Base-by-base conservation (phyloP, 2,888 invertebrate species). In the Acleris laterana region DNA sequence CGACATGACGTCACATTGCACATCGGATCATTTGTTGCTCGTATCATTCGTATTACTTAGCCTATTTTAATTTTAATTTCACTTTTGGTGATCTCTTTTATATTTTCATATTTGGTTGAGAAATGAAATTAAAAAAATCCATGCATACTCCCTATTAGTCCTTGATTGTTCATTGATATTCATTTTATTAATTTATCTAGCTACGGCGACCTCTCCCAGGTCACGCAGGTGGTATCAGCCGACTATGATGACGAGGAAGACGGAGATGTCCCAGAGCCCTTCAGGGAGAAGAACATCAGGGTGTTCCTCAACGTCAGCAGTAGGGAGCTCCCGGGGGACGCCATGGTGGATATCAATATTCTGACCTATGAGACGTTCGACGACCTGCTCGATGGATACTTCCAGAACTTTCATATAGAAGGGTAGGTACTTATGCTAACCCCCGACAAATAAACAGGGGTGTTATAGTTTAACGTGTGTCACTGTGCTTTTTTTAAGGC, bases 281-380 rank as follows among this genome's bases (percentile, higher is more conserved):
- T 96, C 84, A 92, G 94, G 83, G 95, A 95, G 80, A 92, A 96
- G 72, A 94, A 94, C 69, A 87, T 93, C 7, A 80, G 94, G 62
- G 84, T 93, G 0, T 93, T 93, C 70, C 72, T 77, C 3, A 89
- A 89, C 64, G 76, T 84, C 5, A 81, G 83, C 63, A 87, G 86
- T 67, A 71, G 53, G 13, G 81, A 82, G 48, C 71, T 84, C 2
- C 87, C 68, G 0, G 85, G 93, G 0, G 94, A 94, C 20, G 90
- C 95, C n/a, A 95, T 96, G 85, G 95, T 96, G n/a, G 96, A 97
- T 5, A 97, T 97, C 89, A 96, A 97, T 77, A 96, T 98, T 94
- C 95, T 96, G 74, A 96, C 97, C 72, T 97, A 97, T 82, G 97
- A 97, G 82, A 97, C 97, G 71, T 94, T 96, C 38, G 94, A 96